These are phyloP conservation scores for Phalanger gymnotis DNA, from an alignment of 2,797 vertebrate genomes.

Conservation along the genomic window DNA sequence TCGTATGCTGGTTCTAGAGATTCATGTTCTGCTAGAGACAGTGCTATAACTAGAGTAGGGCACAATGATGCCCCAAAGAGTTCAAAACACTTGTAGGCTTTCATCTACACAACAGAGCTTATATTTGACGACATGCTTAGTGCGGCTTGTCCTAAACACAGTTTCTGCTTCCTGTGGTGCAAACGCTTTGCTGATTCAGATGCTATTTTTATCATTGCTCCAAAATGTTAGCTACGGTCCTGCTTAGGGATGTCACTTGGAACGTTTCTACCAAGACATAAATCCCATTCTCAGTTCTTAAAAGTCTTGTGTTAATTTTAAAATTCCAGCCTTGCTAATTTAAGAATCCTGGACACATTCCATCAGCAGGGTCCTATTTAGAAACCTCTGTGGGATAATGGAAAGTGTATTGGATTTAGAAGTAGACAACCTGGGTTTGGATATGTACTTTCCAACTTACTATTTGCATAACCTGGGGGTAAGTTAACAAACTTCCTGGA, in stretches of 20 bases:
- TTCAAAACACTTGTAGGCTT: not conserved
- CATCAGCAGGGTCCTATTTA: not conserved
- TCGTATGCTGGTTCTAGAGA: not conserved
- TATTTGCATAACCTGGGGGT: not conserved
- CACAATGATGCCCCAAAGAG: not conserved
- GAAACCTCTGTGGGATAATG: not conserved
- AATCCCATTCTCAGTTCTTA: not conserved
- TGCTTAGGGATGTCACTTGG: not conserved
- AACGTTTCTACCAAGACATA: not conserved
- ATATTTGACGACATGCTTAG: not conserved
- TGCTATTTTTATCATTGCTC: not conserved
- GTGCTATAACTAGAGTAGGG: not conserved
- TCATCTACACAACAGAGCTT: not conserved
- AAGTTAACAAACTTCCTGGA: not conserved
- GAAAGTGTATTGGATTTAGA: not conserved
- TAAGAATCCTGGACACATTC: not conserved
- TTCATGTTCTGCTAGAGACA: not conserved
- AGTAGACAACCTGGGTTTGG: not conserved
- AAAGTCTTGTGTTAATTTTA: not conserved
- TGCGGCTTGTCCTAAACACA: not conserved
- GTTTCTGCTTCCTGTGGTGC: not conserved
- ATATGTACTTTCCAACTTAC: not conserved
- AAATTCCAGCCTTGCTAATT: not conserved
- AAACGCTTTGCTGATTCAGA: not conserved
- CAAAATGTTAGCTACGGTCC: not conserved